Conservation (phyloP, 2,797 vertebrate species). For the Coranthus polyacanthus region DNA sequence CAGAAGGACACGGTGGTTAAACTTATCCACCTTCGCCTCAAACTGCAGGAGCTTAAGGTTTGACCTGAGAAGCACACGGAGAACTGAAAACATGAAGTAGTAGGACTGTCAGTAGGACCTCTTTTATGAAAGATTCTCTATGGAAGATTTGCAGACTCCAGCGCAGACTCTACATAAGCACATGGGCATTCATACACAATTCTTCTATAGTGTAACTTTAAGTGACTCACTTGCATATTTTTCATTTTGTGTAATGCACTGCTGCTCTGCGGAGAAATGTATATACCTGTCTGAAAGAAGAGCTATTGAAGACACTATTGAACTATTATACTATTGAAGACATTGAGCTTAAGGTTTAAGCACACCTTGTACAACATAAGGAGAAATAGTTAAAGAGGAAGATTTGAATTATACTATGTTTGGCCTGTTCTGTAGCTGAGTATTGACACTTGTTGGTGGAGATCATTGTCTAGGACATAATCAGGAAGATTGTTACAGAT, state of each 20-base stretch:
- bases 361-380: no score
- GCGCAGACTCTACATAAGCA: no score
- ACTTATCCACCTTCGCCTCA: conserved; percentile 96
- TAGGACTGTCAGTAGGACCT: no score
- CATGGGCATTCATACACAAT: no score
- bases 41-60: conserved; percentile 97
- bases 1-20: conserved; percentile 96
- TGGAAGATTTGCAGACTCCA: no score
- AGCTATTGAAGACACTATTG: background rate
- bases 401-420: background rate
- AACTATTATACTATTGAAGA: conserved; percentile 1
- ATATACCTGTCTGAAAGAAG: background rate
- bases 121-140: no score
- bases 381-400: background rate
- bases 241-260: background rate
- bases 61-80: conserved; percentile 15
- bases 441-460: background rate
- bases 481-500: background rate
- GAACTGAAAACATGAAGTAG: background rate
- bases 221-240: no score
- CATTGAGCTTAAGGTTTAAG: background rate
- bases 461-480: background rate
- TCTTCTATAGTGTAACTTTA: no score
- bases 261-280: no score
- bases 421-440: background rate